Conservation (phyloP, 2,888 invertebrate species). For the Drosophila mettleri region DNA sequence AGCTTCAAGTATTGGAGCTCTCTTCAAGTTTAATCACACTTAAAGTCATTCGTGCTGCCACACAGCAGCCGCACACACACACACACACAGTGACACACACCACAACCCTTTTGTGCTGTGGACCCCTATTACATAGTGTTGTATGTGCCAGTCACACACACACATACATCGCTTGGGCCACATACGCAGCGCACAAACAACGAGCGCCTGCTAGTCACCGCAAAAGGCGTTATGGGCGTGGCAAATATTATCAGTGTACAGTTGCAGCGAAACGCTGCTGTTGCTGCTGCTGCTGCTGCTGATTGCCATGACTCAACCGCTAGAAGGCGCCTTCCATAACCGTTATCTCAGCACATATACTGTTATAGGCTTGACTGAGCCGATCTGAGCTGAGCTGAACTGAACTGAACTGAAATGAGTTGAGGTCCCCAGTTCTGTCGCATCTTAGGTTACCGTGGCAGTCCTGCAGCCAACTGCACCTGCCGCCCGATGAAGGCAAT, state of each 20-base stretch:
- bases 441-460: constrained; percentile 20
- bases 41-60: constrained; percentile 23
- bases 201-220: constrained; percentile 17
- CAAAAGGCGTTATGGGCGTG: constrained; percentile 35
- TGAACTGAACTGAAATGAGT: constrained; percentile 3
- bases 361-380: constrained; percentile 22
- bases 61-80: constrained; percentile 4
- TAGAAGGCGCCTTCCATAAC: constrained; percentile 13
- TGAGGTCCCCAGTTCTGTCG: background rate
- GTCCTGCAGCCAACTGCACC: constrained; percentile 19
- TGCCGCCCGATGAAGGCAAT: constrained; percentile 67
- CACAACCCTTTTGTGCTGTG: constrained; percentile 27
- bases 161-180: constrained; percentile 4
- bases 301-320: constrained; percentile 43
- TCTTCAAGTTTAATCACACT: constrained; percentile 9
- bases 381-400: constrained; percentile 6
- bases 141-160: constrained; percentile 1
- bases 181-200: constrained; percentile 15
- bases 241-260: constrained; percentile 66
- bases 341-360: constrained; percentile 23
- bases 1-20: constrained; percentile 7
- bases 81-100: constrained; percentile 14
- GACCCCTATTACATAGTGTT: constrained; percentile 34
- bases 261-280: constrained; percentile 44
- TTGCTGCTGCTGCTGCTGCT: constrained; percentile 12